These are phyloP conservation scores for Herpailurus yagouaroundi DNA, from an alignment of 2,113 vertebrate species.

Conservation along the genomic window DNA sequence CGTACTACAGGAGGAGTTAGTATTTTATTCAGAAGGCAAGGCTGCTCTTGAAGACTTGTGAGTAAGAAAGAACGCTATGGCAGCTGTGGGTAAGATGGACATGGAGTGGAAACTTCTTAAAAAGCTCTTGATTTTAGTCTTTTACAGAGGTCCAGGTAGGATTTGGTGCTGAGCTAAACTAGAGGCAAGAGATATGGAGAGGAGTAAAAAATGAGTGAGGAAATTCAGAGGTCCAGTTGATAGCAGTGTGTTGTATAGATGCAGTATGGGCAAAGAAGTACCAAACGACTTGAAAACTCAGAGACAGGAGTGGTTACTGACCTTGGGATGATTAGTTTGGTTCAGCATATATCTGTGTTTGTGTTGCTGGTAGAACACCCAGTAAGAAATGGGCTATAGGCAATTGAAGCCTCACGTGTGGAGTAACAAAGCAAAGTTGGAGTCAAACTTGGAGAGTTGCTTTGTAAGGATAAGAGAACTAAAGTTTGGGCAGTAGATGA, in stretches of 20 bases:
- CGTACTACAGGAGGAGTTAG: background rate
- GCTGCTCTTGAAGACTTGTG: background rate
- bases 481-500: background rate
- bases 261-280: background rate
- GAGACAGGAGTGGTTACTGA: background rate
- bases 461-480: background rate
- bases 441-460: background rate
- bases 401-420: background rate
- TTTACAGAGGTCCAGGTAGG: background rate
- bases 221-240: background rate
- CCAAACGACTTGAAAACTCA: background rate
- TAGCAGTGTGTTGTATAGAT: background rate
- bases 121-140: background rate
- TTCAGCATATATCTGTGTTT: background rate
- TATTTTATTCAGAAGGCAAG: background rate
- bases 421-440: background rate
- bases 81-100: background rate
- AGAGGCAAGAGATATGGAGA: background rate
- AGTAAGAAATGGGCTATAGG: background rate
- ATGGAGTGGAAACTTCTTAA: background rate
- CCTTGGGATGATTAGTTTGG: background rate
- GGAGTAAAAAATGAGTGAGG: background rate
- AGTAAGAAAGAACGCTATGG: background rate
- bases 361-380: background rate
- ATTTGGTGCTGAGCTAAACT: background rate